These are phyloP conservation scores for Eilema caniola DNA, from an alignment of 2,888 invertebrate genomes.

Conservation along the genomic window DNA sequence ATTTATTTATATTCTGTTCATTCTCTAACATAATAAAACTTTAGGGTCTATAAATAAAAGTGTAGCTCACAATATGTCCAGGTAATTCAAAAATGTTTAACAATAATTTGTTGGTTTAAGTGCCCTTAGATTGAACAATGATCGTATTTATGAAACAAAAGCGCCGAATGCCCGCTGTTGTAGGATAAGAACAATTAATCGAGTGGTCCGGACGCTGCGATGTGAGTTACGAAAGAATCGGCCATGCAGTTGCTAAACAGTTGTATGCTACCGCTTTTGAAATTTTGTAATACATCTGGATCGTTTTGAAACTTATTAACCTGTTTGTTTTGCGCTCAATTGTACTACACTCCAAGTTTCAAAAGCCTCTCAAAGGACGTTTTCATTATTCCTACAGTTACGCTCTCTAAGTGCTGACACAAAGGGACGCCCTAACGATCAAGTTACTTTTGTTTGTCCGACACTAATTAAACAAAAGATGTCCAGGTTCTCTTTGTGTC, in stretches of 20 bases:
- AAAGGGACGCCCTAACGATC: conserved; percentile 79
- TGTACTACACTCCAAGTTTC: conserved; percentile 70
- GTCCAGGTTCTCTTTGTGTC: conserved; percentile 67
- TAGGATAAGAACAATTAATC: conserved; percentile 84
- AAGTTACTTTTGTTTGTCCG: conserved; percentile 82
- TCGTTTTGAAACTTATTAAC: conserved; percentile 86
- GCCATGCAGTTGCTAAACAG: conserved; percentile 80
- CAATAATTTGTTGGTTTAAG: conserved; percentile 48
- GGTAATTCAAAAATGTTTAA: conserved; percentile 45
- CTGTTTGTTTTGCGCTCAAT: conserved; percentile 80
- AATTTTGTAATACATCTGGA: conserved; percentile 85
- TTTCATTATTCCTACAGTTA: conserved; percentile 74
- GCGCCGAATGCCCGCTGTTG: conserved; percentile 72
- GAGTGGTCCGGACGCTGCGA: conserved; percentile 85
- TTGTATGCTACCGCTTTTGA: conserved; percentile 82
- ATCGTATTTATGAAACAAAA: conserved; percentile 72
- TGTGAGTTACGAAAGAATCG: conserved; percentile 79
- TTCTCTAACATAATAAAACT: conserved; percentile 52
- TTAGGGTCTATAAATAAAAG: conserved; percentile 37
- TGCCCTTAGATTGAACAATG: conserved; percentile 54
- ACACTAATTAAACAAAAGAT: conserved; percentile 83
- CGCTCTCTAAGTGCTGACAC: conserved; percentile 66
- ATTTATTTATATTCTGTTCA: conserved; percentile 67
- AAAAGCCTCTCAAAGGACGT: conserved; percentile 77
- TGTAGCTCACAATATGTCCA: conserved; percentile 51